Evolutionary conservation across 2,797 vertebrate species (phyloP), one percentile per base, ranked within the genome.

Genomic region (Glossophaga mutica): DNA sequence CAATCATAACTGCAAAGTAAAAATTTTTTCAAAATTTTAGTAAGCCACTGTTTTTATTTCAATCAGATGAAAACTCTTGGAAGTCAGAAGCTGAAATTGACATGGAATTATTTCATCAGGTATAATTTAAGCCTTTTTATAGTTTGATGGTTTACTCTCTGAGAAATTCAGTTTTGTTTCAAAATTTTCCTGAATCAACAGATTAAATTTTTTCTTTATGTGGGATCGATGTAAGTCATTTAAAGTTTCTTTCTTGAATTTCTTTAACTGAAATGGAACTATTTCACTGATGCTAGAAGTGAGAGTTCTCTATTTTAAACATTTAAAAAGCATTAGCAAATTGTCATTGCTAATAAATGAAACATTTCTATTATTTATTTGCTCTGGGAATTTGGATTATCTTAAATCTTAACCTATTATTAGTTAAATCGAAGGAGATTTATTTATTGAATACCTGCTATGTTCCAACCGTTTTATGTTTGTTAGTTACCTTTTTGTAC

Each of bases 101-200:
- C 98, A 99, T 99, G 99, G 99, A 99, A 98, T 98, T 99, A 96
- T 99, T 99, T 98, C 99, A 99, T 98, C 99, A 99, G 99, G 99
- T 99, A 99, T 94, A 73, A 73, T 78, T 96, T 96, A 94, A 94
- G 32, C 24, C n/a, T 93, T 95, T 96, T 65, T 83, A 74, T 93
- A 76, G 57, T 92, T 96, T 92, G 32, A 22, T 90, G 93, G 4
- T 86, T 94, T 95, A 92, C n/a, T 89, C 29, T 92, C 29, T 82
- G 65, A 94, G 57, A 62, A 84, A 91, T 93, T 90, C 4, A 42
- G 3, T 96, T 88, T 97, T 96, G 52, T 74, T 96, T 29, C 42
- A 5, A 86, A 83, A 94, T 73, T 79, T 79, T 86, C 52, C 44
- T 89, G 52, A 82, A 87, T 87, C 59, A 70, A 9, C 44, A 89